These are phyloP conservation scores for Erebia palarica DNA, from an alignment of 2,888 invertebrate genomes.

Conservation along the genomic window DNA sequence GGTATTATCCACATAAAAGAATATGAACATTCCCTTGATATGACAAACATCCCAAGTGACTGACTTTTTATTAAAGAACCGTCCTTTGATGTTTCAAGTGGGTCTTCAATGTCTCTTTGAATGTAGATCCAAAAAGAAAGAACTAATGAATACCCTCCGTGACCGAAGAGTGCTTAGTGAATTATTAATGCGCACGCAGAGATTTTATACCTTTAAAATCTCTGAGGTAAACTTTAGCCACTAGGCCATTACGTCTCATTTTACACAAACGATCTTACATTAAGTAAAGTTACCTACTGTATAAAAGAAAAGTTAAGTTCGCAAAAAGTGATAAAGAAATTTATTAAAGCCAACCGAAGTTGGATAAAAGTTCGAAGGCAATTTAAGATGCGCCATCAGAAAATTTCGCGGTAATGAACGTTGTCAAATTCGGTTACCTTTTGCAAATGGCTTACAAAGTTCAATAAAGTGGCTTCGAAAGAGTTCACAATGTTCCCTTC, in stretches of 20 bases:
- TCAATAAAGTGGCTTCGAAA: constrained; percentile 4
- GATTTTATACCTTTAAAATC: neutral
- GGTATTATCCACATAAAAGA: neutral
- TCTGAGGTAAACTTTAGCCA: neutral
- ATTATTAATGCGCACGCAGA: neutral
- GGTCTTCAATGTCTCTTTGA: neutral
- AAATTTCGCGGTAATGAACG: constrained; percentile 29
- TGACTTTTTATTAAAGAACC: neutral
- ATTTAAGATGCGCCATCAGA: constrained; percentile 30
- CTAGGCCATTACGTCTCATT: constrained; percentile 8
- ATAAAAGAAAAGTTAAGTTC: constrained; percentile 21
- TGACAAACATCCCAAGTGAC: neutral
- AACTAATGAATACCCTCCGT: neutral
- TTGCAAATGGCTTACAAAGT: constrained; percentile 17
- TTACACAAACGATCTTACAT: constrained; percentile 16
- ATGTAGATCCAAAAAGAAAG: neutral
- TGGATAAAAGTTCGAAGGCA: constrained; percentile 30
- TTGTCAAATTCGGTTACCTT: constrained; percentile 25
- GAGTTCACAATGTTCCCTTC: constrained; percentile 1
- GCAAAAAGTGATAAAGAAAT: constrained; percentile 24
- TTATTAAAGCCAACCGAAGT: constrained; percentile 22
- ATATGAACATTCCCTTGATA: neutral
- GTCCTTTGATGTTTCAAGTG: neutral
- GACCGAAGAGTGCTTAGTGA: neutral
- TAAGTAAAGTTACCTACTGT: constrained; percentile 5